Conservation (phyloP, 2,113 vertebrate species). For the Felis chaus region DNA sequence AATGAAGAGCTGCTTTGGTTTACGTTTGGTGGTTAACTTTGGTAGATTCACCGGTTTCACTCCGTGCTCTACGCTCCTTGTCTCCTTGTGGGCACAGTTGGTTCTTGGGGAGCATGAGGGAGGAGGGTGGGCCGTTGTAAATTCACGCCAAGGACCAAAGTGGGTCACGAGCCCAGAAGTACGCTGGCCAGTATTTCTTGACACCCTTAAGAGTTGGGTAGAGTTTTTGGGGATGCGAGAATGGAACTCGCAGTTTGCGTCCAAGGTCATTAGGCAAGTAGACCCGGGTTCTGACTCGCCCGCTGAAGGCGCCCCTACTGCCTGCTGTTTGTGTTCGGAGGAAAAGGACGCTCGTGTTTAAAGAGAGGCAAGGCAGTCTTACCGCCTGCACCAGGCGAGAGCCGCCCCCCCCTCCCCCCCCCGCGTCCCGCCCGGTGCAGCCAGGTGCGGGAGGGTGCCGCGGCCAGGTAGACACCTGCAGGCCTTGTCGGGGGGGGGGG, state of each 20-base stretch:
- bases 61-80: fast-evolving
- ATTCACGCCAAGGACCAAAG: neutral
- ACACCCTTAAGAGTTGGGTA: neutral
- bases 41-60: neutral
- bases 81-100: neutral
- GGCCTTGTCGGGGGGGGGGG: neutral
- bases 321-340: neutral
- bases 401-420: no score
- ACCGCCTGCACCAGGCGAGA: neutral
- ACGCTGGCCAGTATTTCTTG: no score
- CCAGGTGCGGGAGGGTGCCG: neutral
- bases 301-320: no score
- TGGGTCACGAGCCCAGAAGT: neutral
- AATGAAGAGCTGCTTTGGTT: neutral
- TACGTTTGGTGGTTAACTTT: neutral
- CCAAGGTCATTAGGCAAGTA: neutral
- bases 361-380: neutral
- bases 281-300: neutral
- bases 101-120: neutral
- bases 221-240: neutral
- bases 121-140: neutral
- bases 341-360: neutral
- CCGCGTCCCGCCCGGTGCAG: fast-evolving
- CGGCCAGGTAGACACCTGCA: neutral
- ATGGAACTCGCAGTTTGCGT: neutral